Base-by-base conservation (phyloP, 2,888 invertebrate genomes). In the Hirtodrosophila trivittata region DNA sequence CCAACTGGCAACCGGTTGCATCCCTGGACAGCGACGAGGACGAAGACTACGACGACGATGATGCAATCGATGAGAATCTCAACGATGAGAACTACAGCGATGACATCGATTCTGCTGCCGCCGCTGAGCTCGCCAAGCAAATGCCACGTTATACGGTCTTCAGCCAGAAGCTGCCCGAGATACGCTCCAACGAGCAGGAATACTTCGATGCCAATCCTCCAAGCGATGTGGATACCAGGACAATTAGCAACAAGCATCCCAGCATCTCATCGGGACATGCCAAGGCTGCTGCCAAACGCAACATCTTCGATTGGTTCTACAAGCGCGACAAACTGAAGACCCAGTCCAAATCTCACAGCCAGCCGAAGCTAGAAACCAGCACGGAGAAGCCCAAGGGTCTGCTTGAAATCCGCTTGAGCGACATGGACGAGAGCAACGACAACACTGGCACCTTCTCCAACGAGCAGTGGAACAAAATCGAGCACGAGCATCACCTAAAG, bases 401-500 rank as follows among this genome's bases (percentile, higher is more conserved):
- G 13, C 7, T 35, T 28, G 42, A 55, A 12, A 43, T 41, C 12
- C 41, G 8, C 3, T 12, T 58, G 3, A 8, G n/a, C 10, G 39
- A 51, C 7, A 45, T 28, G 5, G 26, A 13, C 18, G 42, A 56
- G 9, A 46, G 56, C 0, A 41, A 55, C n/a, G 59, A 66, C n/a
- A 63, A 66, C 9, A 33, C 89, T 42, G 67, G 89, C 66, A 63
- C 88, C 66, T 66, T 90, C 78, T 72, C 91, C 74, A 71, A 90
- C 66, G 85, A 91, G 65, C 70, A 90, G 77, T 75, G 90, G 90
- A 78, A 91, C 76, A 84, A 91, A 76, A 87, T 90, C 76, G 88
- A 91, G 74, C 88, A 91, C 72, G 87, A 87, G 59, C 89, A 89
- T 69, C 77, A 85, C 33, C 65, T 87, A 50, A 77, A 73, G 52